A percentile compares a stretch with the other conserved stretches of the same genome.
These are phyloP conservation scores for Epizoanthus illoricatus DNA, from an alignment of 92 coral and sea anemone genomes.

Conservation along the genomic window DNA sequence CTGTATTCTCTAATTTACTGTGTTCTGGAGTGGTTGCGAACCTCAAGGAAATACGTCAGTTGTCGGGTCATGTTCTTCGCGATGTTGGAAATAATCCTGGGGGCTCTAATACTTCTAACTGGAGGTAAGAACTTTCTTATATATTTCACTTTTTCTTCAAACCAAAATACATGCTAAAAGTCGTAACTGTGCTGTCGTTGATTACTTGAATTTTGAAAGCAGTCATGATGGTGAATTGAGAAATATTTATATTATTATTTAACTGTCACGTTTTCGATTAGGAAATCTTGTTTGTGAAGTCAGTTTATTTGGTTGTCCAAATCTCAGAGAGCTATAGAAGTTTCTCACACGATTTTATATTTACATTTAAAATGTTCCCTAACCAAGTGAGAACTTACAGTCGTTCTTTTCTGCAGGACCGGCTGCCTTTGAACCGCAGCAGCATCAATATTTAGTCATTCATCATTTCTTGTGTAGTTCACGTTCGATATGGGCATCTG, in stretches of 20 bases:
- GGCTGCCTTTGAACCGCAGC: too few relatives aligned
- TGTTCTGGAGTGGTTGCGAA: not conserved
- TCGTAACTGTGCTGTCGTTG: not conserved
- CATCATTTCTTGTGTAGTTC: too few relatives aligned
- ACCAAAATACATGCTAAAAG: not conserved
- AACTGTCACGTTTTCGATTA: not conserved
- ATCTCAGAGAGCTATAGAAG: not conserved
- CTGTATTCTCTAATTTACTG: not conserved
- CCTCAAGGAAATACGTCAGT: slow-evolving; percentile 5
- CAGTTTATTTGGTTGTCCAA: not conserved
- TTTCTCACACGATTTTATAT: too few relatives aligned
- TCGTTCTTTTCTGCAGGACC: too few relatives aligned
- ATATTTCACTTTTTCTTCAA: not conserved
- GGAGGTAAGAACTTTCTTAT: not conserved
- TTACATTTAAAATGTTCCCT: too few relatives aligned
- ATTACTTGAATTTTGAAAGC: not conserved
- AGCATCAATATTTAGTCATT: too few relatives aligned
- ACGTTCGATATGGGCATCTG: not conserved
- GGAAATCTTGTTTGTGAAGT: not conserved
- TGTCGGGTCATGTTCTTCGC: not conserved
- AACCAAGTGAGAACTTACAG: too few relatives aligned
- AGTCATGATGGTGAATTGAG: not conserved
- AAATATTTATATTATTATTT: not conserved
- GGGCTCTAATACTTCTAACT: not conserved
- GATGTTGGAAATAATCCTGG: not conserved